A percentile compares a stretch with the other conserved stretches of the same genome.
phyloP scores from a whole-genome alignment of 2,797 vertebrate species.

The Macropus fuliginosus region DNA sequence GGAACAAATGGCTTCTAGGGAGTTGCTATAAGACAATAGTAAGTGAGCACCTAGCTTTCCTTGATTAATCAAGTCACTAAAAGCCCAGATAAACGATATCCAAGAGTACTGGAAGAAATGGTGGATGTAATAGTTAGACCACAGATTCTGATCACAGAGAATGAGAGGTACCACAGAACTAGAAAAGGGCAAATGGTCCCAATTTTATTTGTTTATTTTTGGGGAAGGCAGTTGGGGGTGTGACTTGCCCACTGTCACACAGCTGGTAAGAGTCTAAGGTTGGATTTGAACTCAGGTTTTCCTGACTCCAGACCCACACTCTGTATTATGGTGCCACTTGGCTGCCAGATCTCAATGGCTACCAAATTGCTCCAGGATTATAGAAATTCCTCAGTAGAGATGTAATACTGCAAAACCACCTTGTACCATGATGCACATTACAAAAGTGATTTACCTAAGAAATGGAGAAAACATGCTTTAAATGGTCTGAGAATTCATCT shows the following conservation, averaged over 20 bases:
- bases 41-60: background rate
- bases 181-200: background rate
- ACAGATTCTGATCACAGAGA: too few species aligned
- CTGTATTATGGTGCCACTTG: background rate
- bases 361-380: background rate
- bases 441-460: background rate
- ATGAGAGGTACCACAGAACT: background rate
- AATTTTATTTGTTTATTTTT: background rate
- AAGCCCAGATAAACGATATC: background rate
- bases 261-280: too few species aligned
- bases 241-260: background rate
- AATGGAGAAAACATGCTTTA: background rate
- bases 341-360: background rate
- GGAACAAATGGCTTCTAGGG: background rate
- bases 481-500: background rate
- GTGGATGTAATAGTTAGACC: background rate
- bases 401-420: background rate
- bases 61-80: background rate
- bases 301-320: background rate
- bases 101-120: background rate
- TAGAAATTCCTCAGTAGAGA: background rate
- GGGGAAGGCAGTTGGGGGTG: too few species aligned
- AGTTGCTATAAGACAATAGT: background rate
- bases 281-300: too few species aligned
- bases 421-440: background rate